Base-by-base conservation (phyloP, 2,888 invertebrate species). In the Acrocyrtus sp. region DNA sequence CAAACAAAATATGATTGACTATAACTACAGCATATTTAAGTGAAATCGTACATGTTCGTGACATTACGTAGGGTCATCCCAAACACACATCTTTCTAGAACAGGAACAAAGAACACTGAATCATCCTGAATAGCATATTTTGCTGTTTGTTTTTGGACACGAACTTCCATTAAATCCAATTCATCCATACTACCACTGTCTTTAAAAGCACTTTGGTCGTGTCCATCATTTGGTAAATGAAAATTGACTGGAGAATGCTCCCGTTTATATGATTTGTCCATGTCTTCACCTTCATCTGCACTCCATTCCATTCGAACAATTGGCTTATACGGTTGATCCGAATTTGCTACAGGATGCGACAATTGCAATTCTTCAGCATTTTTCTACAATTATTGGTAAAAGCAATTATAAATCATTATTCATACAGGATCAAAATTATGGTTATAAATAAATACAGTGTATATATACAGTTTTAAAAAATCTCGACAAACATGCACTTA, bases 11-110 rank as follows among this genome's bases (percentile, higher is more conserved):
- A n/a, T n/a, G n/a, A 22, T 56, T 4, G 43, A n/a, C 8, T 22
- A 56, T 27, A 5, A 21, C 29, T 58, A 10, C 6, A 39, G 39
- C 39, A 50, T n/a, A n/a, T n/a, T n/a, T n/a, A 45, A 22, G 10
- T 27, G 6, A 43, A 12, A 2, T 47, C 57, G 12, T 60, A 76
- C 76, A 8, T 70, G 2, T 39, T 41, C 10, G 70, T 47, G 12
- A 48, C 34, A 41, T 77, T 77, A 6, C 53, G 10, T 0, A 77
- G 34, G 0, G 72, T 65, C 45, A 68, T 61, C 61, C 77, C 77
- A 61, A 74, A 61, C 10, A 69, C 66, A 48, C 72, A 77, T 51
- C 24, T 48, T 29, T 77, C 77, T 48, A 74, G 22, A 12, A 68
- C 62, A 10, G 77, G 72, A 3, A 65, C 45, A 21, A 74, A 65